Percentiles rank a stretch among this genome's conserved stretches.
Evolutionary conservation across 2,888 invertebrate species (phyloP).

Genomic region (Eugnorisma glareosa): DNA sequence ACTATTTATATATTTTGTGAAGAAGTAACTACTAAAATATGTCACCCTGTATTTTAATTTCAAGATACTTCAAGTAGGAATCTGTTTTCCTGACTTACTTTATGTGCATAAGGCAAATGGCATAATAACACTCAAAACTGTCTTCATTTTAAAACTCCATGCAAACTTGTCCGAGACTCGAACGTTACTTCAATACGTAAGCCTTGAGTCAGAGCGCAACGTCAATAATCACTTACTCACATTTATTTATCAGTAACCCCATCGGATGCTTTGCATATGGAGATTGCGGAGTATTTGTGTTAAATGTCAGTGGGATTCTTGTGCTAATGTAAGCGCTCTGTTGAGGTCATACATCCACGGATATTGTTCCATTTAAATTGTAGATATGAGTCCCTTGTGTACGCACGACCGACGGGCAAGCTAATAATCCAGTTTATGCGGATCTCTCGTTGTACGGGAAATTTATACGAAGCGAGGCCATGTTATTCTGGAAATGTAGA

Average conservation of each 20-base stretch:
- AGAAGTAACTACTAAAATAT: not conserved
- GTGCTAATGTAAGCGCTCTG: constrained; percentile 58
- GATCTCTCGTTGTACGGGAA: too few relatives aligned
- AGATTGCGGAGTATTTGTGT: constrained; percentile 77
- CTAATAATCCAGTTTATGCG: too few relatives aligned
- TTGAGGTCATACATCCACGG: constrained; percentile 55
- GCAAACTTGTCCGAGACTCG: not conserved
- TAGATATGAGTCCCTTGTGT: constrained; percentile 3
- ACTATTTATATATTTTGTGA: not conserved
- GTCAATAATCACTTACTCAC: constrained; percentile 71
- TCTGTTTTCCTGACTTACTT: not conserved
- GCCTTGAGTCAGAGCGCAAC: constrained; percentile 40
- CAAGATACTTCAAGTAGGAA: not conserved
- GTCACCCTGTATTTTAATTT: not conserved
- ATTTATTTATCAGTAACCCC: constrained; percentile 78
- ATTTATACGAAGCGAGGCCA: too few relatives aligned
- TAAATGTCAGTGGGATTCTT: constrained; percentile 71
- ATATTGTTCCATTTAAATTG: constrained; percentile 53
- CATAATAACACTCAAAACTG: not conserved
- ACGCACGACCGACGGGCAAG: too few relatives aligned
- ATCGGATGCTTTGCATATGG: constrained; percentile 75
- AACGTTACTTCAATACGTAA: constrained; percentile 11
- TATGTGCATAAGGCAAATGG: not conserved
- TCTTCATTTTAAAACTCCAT: constrained; percentile 3
- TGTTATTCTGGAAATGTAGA: too few relatives aligned